A percentile compares a stretch with the other conserved stretches of the same genome.
phyloP scores from a whole-genome alignment of 1,140 invertebrate species.

The Agrilus planipennis region DNA sequence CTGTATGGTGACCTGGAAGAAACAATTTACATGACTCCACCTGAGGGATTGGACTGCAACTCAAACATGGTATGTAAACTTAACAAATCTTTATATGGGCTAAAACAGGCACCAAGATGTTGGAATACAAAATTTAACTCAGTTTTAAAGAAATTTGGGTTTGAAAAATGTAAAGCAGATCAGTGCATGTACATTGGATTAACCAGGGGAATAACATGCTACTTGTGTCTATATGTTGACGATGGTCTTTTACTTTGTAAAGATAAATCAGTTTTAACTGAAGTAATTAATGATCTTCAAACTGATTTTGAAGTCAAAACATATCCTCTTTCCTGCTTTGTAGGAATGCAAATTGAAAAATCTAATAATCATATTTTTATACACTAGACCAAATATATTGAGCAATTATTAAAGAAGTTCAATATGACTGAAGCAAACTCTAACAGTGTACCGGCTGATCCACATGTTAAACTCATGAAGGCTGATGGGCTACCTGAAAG shows the following conservation, averaged over 20 bases:
- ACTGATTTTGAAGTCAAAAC: no score
- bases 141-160: constrained; percentile 9
- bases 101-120: constrained; percentile 14
- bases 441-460: background rate
- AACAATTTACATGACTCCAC: constrained; percentile 19
- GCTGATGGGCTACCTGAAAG: background rate
- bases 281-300: no score
- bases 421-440: background rate
- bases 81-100: constrained; percentile 16
- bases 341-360: constrained; percentile 1
- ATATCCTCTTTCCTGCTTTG: no score
- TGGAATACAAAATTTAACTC: constrained; percentile 16
- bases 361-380: background rate
- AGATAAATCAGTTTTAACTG: no score
- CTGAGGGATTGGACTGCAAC: constrained; percentile 11
- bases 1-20: constrained; percentile 17
- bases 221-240: constrained; percentile 22
- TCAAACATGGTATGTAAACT: constrained; percentile 12
- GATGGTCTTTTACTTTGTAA: constrained; percentile 18
- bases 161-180: constrained; percentile 9
- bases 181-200: constrained; percentile 6
- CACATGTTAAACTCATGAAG: background rate
- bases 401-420: background rate
- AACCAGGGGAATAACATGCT: constrained; percentile 10
- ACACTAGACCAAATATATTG: background rate